phyloP scores from a whole-genome alignment of 2,888 invertebrate species.

The Drosophila melanocephala region DNA sequence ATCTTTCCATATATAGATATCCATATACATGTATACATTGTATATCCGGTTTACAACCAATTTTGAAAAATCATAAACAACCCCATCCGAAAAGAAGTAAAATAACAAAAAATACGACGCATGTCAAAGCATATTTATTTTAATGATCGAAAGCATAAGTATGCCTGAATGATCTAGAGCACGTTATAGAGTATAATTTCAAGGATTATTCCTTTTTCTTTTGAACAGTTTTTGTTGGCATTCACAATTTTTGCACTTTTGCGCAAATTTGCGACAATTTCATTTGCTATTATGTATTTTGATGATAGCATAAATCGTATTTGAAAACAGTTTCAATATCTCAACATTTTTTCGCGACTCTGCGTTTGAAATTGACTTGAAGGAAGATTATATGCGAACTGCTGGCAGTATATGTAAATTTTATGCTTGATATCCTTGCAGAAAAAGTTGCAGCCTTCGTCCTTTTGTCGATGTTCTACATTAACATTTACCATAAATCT shows the following conservation, averaged over 20 bases:
- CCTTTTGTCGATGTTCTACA: slow-evolving; percentile 19
- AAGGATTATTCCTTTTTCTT: not conserved
- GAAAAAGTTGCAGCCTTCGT: slow-evolving; percentile 1
- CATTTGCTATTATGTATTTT: slow-evolving; percentile 44
- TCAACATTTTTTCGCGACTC: slow-evolving; percentile 2
- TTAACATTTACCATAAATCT: slow-evolving; percentile 59
- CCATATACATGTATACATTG: not conserved
- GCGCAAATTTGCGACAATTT: slow-evolving; percentile 41
- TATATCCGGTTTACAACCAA: not conserved
- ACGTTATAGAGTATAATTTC: not conserved
- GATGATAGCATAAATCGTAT: slow-evolving; percentile 53
- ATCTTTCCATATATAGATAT: not conserved
- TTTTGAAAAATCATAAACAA: not conserved
- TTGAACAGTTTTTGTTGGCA: not conserved
- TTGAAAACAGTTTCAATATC: slow-evolving; percentile 47
- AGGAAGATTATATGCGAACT: not conserved
- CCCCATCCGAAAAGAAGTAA: not conserved
- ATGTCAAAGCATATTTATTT: not conserved
- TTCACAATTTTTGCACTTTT: slow-evolving; percentile 11
- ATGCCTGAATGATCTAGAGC: not conserved
- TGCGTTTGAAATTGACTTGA: slow-evolving; percentile 38
- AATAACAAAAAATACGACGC: not conserved
- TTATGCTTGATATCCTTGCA: slow-evolving; percentile 1
- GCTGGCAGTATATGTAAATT: slow-evolving; percentile 1
- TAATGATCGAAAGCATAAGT: not conserved